Evolutionary conservation across 2,888 invertebrate species (phyloP).

Genomic region (Drosophila multiciliata): DNA sequence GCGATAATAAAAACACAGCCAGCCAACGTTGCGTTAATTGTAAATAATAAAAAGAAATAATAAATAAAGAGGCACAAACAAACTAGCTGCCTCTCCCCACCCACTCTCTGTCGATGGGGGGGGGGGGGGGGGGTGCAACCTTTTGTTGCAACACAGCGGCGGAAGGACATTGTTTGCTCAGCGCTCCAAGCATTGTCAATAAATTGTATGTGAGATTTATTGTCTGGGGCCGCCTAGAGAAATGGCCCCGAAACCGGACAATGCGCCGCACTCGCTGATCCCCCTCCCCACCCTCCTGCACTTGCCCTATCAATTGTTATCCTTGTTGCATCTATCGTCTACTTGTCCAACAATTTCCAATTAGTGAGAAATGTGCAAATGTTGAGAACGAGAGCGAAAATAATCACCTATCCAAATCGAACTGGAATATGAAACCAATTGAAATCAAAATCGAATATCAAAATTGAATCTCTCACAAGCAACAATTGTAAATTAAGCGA

Average conservation of each 20-base stretch:
- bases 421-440: neutral
- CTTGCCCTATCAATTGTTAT: slow-evolving; percentile 20
- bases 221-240: slow-evolving; percentile 58
- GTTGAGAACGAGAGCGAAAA: neutral
- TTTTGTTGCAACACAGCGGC: slow-evolving; percentile 59
- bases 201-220: slow-evolving; percentile 80
- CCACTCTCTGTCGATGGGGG: neutral
- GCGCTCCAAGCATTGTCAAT: slow-evolving; percentile 77
- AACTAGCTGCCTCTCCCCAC: slow-evolving; percentile 16
- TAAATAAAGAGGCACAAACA: slow-evolving; percentile 14
- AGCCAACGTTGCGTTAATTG: slow-evolving; percentile 59
- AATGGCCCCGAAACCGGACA: slow-evolving; percentile 49
- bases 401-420: neutral
- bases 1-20: slow-evolving; percentile 16
- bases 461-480: neutral
- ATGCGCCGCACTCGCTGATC: slow-evolving; percentile 27
- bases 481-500: neutral
- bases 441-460: neutral
- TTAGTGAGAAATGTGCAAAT: slow-evolving; percentile 19
- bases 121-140: no score
- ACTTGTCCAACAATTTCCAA: slow-evolving; percentile 48
- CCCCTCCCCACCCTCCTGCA: neutral
- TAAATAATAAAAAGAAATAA: slow-evolving; percentile 47
- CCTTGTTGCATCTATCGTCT: slow-evolving; percentile 18
- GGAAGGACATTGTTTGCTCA: slow-evolving; percentile 76